Base-by-base conservation (phyloP, 2,888 invertebrate species). In the Dioctria rufipes region DNA sequence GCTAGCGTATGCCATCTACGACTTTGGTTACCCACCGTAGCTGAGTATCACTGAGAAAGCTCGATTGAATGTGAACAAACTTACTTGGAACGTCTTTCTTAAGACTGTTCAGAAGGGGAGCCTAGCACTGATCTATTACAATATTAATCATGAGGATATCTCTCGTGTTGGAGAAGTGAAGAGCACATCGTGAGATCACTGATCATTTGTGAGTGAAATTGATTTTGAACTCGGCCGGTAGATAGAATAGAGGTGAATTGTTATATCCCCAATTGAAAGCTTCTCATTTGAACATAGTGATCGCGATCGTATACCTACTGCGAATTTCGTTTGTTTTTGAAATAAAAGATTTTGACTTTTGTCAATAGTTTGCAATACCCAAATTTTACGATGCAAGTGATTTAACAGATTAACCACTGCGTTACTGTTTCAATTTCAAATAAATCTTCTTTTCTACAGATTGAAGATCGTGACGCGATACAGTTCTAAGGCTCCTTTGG, bases 1-100 rank as follows among this genome's bases (percentile, higher is more conserved):
- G 73, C 60, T 40, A 58, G 13, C 73, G 58, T 43, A 43, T 73
- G 73, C 25, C 58, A 60, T 51, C 51, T 71, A 71, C n/a, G 71
- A 54, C 8, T n/a, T 54, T 25, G 39, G 8, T 3, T 25, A 25
- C 42, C 8, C 3, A 8, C 11, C 11, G n/a, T 60, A 46, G 49
- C 49, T 9, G 49, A 2, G 60, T 13, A 60, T 5, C 61, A 8
- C 61, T 11, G 54, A n/a, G 0, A 54, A n/a, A 54, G 54, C 11
- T 11, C 54, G 11, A 54, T 25, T 25, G 25, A 54, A n/a, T n/a
- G 54, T 46, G 49, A 9, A 46, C 49, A 9, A 46, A 9, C 49
- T 46, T 9, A 46, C 25, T 25, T 25, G 25, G 25, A 25, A 25
- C 25, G 9, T 1, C 49, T 9, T 6, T 46, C 6, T 46, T 5